Base-by-base conservation (phyloP, 2,797 vertebrate species). In the Loriculus beryllinus region DNA sequence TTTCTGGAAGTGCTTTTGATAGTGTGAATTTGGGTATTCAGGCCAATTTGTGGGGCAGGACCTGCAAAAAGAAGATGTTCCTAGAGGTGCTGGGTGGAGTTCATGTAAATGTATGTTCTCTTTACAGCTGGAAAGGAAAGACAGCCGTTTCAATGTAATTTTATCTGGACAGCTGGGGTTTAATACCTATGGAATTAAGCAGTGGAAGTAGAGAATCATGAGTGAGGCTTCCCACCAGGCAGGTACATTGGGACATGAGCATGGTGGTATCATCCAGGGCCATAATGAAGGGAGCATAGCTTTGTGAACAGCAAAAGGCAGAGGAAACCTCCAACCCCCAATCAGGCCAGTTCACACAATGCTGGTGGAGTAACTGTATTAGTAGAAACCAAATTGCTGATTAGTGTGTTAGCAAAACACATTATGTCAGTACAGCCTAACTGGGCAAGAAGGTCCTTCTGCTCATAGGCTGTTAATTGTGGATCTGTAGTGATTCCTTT, bases 101-200 rank as follows among this genome's bases (percentile, higher is more conserved):
- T 83, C 0, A 8, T 3, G 1, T 52, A 10, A 48, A 67, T 78
- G 26, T 2, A 3, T 25, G 25, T 60, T n/a, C 45, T 71, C 20
- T 25, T 26, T 31, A 20, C 33, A n/a, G 57, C 21, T 68, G 54
- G 23, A 49, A 52, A 48, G 35, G 40, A 33, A 37, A 20, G 49
- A 12, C 26, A 60, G 12, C 28, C 22, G 3, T 14, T 71, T 52
- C 47, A 12, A 0, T 25, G 17, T 31, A 2, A n/a, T 29, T 70
- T 40, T 29, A 31, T 52, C 18, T 45, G 76, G 12, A 60, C 54
- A 76, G 37, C 9, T 31, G 8, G 10, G 28, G 15, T 19, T 62
- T 40, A 26, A 70, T 62, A 63, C 10, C 10, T 65, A 3, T 3
- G 23, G 18, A 71, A 15, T 43, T 17, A 22, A 0, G 0, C 8